Percentiles rank a stretch among this genome's conserved stretches.
Evolutionary conservation across 2,888 invertebrate species (phyloP).

Genomic region (Synanthedon formicaeformis): DNA sequence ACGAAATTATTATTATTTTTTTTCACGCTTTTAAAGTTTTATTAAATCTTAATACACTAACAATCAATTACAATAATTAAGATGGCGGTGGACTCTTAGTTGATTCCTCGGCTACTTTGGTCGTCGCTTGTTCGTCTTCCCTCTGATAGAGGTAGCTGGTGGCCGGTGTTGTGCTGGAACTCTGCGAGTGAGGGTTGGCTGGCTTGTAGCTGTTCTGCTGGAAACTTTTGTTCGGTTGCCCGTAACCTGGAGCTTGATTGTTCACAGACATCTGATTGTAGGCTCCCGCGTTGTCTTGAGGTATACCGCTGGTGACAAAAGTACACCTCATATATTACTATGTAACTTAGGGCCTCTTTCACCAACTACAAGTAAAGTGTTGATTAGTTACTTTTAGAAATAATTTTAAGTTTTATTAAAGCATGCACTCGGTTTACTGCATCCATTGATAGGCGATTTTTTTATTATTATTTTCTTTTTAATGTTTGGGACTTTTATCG

Average conservation of each 20-base stretch:
- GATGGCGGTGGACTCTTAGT: conserved; percentile 34
- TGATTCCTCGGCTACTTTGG: conserved; percentile 39
- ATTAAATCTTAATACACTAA: too few species aligned
- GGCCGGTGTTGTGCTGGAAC: conserved; percentile 43
- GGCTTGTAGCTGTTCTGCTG: neutral
- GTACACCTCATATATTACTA: too few species aligned
- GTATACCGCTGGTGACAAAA: neutral
- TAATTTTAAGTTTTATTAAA: too few species aligned
- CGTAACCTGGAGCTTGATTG: conserved; percentile 9
- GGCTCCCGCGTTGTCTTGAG: conserved; percentile 14
- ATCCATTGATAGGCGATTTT: too few species aligned
- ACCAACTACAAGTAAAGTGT: too few species aligned
- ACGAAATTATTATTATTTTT: too few species aligned
- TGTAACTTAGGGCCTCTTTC: too few species aligned
- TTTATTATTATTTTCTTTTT: too few species aligned
- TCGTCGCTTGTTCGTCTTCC: conserved; percentile 51
- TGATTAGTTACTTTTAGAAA: too few species aligned
- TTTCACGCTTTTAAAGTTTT: too few species aligned
- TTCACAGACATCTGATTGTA: conserved; percentile 7
- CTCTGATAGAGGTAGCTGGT: conserved; percentile 71
- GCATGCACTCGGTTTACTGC: too few species aligned
- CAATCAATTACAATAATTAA: conserved; percentile 7
- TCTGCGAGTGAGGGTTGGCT: neutral
- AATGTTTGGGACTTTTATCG: too few species aligned
- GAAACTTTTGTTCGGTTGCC: conserved; percentile 10